Evolutionary conservation across 1,140 invertebrate genomes (phyloP).

Genomic region (Brachystomella parvula): DNA sequence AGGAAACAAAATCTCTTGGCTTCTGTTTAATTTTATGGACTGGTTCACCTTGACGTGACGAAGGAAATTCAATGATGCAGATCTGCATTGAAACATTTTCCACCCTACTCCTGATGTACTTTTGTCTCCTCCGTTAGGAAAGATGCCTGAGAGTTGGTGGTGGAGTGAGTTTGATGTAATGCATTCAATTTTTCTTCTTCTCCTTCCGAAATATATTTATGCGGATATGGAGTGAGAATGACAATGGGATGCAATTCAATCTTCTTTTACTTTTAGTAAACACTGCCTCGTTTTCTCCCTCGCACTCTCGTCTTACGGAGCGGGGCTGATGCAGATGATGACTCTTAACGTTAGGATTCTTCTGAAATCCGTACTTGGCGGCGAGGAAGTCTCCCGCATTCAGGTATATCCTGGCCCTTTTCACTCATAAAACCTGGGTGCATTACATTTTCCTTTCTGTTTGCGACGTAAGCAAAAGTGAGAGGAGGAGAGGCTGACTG

Average conservation of each 20-base stretch:
- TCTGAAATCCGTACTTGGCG: background rate
- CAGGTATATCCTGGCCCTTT: background rate
- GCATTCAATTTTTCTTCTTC: constrained; percentile 4
- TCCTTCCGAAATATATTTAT: background rate
- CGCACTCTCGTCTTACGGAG: background rate
- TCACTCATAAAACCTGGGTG: background rate
- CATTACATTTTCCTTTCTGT: constrained; percentile 5
- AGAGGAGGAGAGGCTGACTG: background rate
- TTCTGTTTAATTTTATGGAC: background rate
- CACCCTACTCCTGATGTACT: no score
- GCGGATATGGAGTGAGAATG: background rate
- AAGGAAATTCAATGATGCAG: background rate
- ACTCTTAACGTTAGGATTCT: background rate
- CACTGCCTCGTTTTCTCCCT: background rate
- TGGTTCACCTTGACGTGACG: background rate
- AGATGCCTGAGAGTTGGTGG: no score
- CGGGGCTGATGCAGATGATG: background rate
- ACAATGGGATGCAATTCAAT: constrained; percentile 8
- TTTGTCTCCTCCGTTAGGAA: no score
- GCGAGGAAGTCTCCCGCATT: constrained; percentile 4
- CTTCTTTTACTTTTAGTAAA: background rate
- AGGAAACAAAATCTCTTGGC: background rate
- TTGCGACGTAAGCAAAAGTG: constrained; percentile 10
- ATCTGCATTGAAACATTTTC: no score
- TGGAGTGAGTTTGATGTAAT: no score